Base-by-base conservation (phyloP, 2,113 vertebrate species). In the Gasterosteus aculeatus region DNA sequence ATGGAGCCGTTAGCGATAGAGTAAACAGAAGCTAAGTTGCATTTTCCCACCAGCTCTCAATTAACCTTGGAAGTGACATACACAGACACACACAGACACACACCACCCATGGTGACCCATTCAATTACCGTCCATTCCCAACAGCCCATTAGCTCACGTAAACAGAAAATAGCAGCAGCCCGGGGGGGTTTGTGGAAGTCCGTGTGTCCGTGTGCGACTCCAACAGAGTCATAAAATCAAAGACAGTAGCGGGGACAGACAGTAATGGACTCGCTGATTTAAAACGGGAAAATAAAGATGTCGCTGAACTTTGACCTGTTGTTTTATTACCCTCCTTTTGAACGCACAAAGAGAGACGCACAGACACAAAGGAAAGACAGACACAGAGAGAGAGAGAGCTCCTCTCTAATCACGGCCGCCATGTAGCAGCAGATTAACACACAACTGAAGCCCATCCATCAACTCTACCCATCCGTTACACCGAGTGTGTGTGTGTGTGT, bases 121-220 rank as follows among this genome's bases (percentile, higher is more conserved):
- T 87, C 75, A 85, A 87, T 88, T 90, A 85, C 42, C 49, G 44
- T 75, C 79, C 88, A 67, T 41, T 87, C 88, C 91, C 89, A 85
- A 85, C 72, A 91, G 89, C 69, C 80, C 87, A 89, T 89, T 89
- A 89, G 83, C 87, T 91, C 90, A 92, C 81, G 92, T 92, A 92
- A 92, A 92, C 89, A 92, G 82, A 79, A 82, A 82, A 87, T 65
- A 88, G 87, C 93, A 94, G 92, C 86, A 92, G 86, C 83, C 86
- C 78, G 69, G 39, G 63, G 84, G 88, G 84, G 82, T 83, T 88
- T 78, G 69, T 80, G 86, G 63, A 68, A 84, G 82, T 74, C 58
- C 35, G 61, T 72, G 74, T 65, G 54, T 42, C 22, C 56, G 15
- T 29, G 29, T 33, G 64, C 22, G 22, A 26, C 22, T 26, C 22